phyloP scores from a whole-genome alignment of 2,888 invertebrate genomes.

The Cephalotes varians region DNA sequence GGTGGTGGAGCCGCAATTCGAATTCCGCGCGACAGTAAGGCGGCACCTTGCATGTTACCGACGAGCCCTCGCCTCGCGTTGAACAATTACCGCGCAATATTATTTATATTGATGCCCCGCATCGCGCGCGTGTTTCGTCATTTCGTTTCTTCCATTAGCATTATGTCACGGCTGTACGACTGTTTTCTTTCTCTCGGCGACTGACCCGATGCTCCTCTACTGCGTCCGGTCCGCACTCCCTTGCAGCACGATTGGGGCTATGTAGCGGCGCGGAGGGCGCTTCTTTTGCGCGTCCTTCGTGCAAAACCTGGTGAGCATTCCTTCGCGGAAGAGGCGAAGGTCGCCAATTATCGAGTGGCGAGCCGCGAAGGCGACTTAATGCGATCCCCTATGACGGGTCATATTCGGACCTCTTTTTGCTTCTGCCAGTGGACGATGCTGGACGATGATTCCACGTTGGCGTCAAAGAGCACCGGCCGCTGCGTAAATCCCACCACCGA shows the following conservation, averaged over 20 bases:
- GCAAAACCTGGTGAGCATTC: slow-evolving; percentile 78
- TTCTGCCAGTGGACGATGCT: slow-evolving; percentile 42
- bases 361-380: slow-evolving; percentile 79
- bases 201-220: neutral
- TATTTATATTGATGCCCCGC: slow-evolving; percentile 75
- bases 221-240: neutral
- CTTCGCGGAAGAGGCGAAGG: slow-evolving; percentile 84
- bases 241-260: neutral
- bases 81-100: slow-evolving; percentile 74
- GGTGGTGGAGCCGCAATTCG: slow-evolving; percentile 31
- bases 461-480: slow-evolving; percentile 74
- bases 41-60: slow-evolving; percentile 70
- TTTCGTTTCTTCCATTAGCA: slow-evolving; percentile 51
- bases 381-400: slow-evolving; percentile 80
- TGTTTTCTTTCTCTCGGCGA: neutral
- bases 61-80: slow-evolving; percentile 42
- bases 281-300: slow-evolving; percentile 61
- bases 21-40: slow-evolving; percentile 60
- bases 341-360: slow-evolving; percentile 82
- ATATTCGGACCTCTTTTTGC: slow-evolving; percentile 77
- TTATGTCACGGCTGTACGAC: slow-evolving; percentile 34
- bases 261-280: neutral
- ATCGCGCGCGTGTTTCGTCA: slow-evolving; percentile 60
- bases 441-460: slow-evolving; percentile 70
- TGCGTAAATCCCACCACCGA: slow-evolving; percentile 66